Conservation (phyloP, 2,888 invertebrate genomes). For the Myathropa florea region DNA sequence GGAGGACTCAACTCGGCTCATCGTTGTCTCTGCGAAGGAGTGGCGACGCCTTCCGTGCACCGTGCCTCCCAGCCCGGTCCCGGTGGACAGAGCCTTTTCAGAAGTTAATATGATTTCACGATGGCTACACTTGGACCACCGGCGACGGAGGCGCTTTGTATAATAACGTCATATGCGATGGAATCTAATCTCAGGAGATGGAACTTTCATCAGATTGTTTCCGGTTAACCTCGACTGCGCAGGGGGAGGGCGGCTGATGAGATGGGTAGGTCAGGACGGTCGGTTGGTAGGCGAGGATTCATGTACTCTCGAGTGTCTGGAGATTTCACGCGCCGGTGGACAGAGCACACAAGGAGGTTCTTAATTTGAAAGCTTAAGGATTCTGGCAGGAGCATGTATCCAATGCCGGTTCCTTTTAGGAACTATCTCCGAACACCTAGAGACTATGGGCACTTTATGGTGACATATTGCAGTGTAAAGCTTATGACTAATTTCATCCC, state of each 20-base stretch:
- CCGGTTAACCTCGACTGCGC: background rate
- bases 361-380: background rate
- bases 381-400: background rate
- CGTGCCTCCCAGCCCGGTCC: conserved; percentile 11
- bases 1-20: background rate
- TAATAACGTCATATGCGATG: conserved; percentile 23
- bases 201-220: conserved; percentile 23
- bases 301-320: background rate
- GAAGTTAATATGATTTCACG: conserved; percentile 55
- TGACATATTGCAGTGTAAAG: too few relatives aligned
- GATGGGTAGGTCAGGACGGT: too few relatives aligned
- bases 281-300: background rate
- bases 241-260: background rate
- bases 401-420: too few relatives aligned
- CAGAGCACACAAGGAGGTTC: background rate
- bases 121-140: conserved; percentile 32
- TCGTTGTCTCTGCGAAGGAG: background rate
- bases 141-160: background rate
- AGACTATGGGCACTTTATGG: background rate
- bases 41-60: background rate
- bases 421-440: background rate
- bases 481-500: too few relatives aligned
- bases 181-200: conserved; percentile 24
- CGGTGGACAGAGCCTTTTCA: conserved; percentile 24
- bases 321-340: background rate